These are phyloP conservation scores for Sisor rabdophorus DNA, from an alignment of 2,113 vertebrate species.

Conservation along the genomic window DNA sequence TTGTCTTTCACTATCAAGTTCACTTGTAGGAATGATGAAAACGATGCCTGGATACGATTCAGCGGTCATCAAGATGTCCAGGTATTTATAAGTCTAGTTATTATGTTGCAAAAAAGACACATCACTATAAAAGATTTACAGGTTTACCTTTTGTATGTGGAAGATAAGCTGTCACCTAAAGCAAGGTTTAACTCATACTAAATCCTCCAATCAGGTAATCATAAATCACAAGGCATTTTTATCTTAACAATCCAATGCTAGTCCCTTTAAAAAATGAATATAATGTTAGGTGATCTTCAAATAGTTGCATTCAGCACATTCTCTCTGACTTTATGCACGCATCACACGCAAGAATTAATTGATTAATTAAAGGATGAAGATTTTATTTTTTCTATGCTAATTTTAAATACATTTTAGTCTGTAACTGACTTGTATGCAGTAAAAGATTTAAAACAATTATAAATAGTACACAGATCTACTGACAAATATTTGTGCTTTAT, in stretches of 20 bases:
- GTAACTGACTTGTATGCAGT: neutral
- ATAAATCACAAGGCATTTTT: neutral
- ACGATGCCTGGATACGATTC: too few species aligned
- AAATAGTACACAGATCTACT: neutral
- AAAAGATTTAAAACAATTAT: neutral
- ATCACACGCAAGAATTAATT: neutral
- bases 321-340: neutral
- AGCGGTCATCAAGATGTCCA: too few species aligned
- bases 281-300: neutral
- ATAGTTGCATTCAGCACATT: neutral
- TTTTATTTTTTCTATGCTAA: too few species aligned
- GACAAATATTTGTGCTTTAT: conserved; percentile 45
- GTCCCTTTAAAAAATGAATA: neutral
- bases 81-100: too few species aligned
- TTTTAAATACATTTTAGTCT: too few species aligned
- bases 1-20: too few species aligned
- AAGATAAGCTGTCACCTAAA: neutral
- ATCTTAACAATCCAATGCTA: conserved; percentile 38
- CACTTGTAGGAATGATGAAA: too few species aligned
- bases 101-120: too few species aligned
- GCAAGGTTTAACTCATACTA: neutral
- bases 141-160: too few species aligned
- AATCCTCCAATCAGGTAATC: neutral
- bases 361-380: too few species aligned
- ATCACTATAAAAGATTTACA: too few species aligned